Evolutionary conservation across 2,797 vertebrate genomes (phyloP), one percentile per base, ranked within the genome.

Genomic region (Podargus strigoides): DNA sequence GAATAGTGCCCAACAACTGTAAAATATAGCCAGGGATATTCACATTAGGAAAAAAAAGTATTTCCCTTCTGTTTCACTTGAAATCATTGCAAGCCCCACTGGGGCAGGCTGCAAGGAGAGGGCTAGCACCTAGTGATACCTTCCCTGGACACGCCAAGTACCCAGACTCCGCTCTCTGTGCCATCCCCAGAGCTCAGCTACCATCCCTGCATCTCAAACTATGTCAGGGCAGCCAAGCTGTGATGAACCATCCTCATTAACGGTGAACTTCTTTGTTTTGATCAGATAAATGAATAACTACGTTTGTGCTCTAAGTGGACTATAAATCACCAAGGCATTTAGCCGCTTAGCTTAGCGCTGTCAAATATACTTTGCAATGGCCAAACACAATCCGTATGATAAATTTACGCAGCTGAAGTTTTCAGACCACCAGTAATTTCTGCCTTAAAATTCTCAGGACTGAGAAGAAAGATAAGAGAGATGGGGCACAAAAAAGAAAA

Each of bases 281-380:
- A 87, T 66, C 66, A 93, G 39, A 22, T 27, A 85, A 87, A 92
- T 34, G 62, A 87, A 36, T 60, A 67, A 74, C 58, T 50, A n/a
- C 5, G 46, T 52, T 81, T 83, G 60, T 24, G 12, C 36, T 39
- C 59, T 85, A 91, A 87, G 91, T 62, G 64, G 69, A 34, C 72
- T 55, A 91, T 91, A 85, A 87, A 92, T 95, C 87, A 92, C 49
- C 30, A 30, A 34, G 36, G 64, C 62, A 58, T 83, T 93, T 85
- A 94, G 72, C 62, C 85, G 66, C 72, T 96, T 77, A 72, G 62
- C 75, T 79, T 20, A 60, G 53, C 2, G 5, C 87, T 85, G 81
- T 95, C 95, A 95, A 92, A 95, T 46, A 92, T 3, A 93, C 89
- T 94, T 91, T 37, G 39, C 59, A 77, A 60, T 2, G 32, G 73